Base-by-base conservation (phyloP, 2,888 invertebrate species). In the Thecophora atra region DNA sequence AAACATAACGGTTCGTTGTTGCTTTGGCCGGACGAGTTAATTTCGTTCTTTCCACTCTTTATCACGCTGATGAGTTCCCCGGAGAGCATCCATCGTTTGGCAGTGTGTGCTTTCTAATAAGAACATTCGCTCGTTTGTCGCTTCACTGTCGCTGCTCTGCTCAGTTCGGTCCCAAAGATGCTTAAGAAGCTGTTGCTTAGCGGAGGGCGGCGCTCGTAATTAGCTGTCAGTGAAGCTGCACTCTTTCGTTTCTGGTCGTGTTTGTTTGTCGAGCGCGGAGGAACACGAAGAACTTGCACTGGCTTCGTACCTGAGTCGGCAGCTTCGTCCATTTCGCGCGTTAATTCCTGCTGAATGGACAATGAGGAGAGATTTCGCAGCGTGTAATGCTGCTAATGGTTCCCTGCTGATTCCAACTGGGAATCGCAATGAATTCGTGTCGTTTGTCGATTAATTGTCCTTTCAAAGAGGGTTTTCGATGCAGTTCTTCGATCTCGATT, bases 61-160 rank as follows among this genome's bases (percentile, higher is more conserved):
- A 28, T 69, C 13, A 30, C 62, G 52, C 63, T 70, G 70, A 70
- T 70, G 70, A 52, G 70, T 37, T 70, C 70, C 62, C 69, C 30
- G 24, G 52, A 70, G 70, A 68, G 58, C 37, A 19, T 15, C n/a
- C 70, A 26, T 19, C 58, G 47, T 21, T 37, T 52, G 51, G 28
- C 30, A 30, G 52, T 66, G n/a, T 19, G 21, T 21, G n/a, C 17
- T 13, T 70, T 19, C 70, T 28, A 42, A 62, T 51, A 63, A 63
- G 52, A 62, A 26, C 42, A 13, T 51, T 60, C 44, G 26, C 44
- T 26, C 24, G 47, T 44, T n/a, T 69, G n/a, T n/a, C n/a, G n/a
- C 28, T 51, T 65, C 51, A 13, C 21, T 21, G 13, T 37, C 30
- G 54, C 42, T 37, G 67, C 21, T 21, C 37, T 28, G 26, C 54